Conservation (phyloP, 1,140 invertebrate genomes). For the Drosophila nasuta region DNA sequence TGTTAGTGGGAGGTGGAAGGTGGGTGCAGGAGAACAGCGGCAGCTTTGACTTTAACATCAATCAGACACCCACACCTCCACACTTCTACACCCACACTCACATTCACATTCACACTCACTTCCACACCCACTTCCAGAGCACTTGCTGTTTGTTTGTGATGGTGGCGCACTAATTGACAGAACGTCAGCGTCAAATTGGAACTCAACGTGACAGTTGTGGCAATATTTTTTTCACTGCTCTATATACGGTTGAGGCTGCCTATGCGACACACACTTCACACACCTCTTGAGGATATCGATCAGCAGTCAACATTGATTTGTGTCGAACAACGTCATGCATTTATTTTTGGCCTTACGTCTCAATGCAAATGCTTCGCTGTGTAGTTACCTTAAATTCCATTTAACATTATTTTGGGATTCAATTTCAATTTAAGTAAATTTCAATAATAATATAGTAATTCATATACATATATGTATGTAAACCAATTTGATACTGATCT, state of each 20-base stretch:
- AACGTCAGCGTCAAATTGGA: slow-evolving; percentile 73
- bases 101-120: slow-evolving; percentile 3
- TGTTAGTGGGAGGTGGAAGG: not conserved
- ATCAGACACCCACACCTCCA: slow-evolving; percentile 68
- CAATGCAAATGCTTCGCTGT: too few relatives aligned
- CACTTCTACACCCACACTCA: slow-evolving; percentile 3
- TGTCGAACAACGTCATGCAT: not conserved
- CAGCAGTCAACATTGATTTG: not conserved
- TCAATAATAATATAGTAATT: too few relatives aligned
- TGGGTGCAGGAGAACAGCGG: slow-evolving; percentile 14
- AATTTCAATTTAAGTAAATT: too few relatives aligned
- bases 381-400: too few relatives aligned
- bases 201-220: slow-evolving; percentile 46
- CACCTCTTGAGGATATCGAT: not conserved
- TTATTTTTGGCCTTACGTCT: too few relatives aligned
- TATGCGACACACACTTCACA: not conserved
- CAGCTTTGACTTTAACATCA: slow-evolving; percentile 65
- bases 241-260: slow-evolving; percentile 41
- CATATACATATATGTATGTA: too few relatives aligned
- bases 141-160: slow-evolving; percentile 5
- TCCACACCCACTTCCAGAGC: slow-evolving; percentile 11
- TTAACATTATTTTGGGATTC: too few relatives aligned
- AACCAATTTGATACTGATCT: too few relatives aligned
- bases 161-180: slow-evolving; percentile 68
- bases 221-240: slow-evolving; percentile 14